phyloP scores from a whole-genome alignment of 2,113 vertebrate genomes.

The Papio anubis region DNA sequence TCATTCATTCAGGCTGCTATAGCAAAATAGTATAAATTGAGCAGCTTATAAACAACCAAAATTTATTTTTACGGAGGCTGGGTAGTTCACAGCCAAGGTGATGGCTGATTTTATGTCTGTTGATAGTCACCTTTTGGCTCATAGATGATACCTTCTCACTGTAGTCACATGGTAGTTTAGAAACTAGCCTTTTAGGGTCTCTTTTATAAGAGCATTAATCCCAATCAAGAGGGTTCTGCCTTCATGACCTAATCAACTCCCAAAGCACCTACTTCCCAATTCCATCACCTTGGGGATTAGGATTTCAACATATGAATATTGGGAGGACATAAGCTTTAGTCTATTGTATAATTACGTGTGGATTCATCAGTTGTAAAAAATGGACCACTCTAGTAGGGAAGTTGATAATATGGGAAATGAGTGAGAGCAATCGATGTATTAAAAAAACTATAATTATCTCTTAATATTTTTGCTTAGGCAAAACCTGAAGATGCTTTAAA shows the following conservation, averaged over 20 bases:
- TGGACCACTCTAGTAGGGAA: neutral
- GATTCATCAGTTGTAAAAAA: neutral
- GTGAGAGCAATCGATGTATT: neutral
- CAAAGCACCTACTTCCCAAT: neutral
- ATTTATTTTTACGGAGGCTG: neutral
- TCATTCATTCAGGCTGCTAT: neutral
- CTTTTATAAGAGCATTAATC: neutral
- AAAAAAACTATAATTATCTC: too few relatives aligned
- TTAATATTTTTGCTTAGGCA: neutral
- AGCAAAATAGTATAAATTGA: neutral
- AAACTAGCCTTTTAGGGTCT: neutral
- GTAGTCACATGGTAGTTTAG: neutral
- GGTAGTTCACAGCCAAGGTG: neutral
- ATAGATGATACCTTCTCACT: neutral
- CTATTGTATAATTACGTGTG: neutral
- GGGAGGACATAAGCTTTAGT: neutral
- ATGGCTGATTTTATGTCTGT: neutral
- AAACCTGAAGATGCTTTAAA: neutral
- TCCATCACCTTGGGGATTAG: neutral
- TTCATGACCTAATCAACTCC: neutral
- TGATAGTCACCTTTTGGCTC: neutral
- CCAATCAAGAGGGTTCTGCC: neutral
- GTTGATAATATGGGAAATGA: neutral
- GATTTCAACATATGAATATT: neutral
- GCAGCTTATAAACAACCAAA: neutral